Conservation (phyloP, 2,797 vertebrate genomes). For the Mormyrops boulengeri region DNA sequence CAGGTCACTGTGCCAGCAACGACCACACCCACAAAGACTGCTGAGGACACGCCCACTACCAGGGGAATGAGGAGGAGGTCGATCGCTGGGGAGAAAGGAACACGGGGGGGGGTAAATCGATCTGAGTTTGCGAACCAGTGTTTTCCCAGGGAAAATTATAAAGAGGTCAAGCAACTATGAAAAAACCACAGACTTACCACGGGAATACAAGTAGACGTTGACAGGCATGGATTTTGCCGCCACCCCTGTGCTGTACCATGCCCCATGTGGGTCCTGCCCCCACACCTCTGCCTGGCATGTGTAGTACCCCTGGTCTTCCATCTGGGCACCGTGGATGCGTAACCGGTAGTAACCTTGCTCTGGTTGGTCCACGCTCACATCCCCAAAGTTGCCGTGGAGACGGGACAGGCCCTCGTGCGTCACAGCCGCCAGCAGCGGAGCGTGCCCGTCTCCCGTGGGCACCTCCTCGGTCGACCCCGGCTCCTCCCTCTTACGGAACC, state of each 20-base stretch:
- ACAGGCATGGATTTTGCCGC: slow-evolving; percentile 61
- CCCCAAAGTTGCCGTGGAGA: slow-evolving; percentile 57
- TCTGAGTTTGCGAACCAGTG: neutral
- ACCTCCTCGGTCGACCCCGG: neutral
- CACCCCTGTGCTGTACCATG: slow-evolving; percentile 73
- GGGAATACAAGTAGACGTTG: slow-evolving; percentile 73
- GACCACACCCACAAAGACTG: slow-evolving; percentile 72
- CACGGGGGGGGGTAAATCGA: neutral
- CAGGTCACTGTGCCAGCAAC: slow-evolving; percentile 78
- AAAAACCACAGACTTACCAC: slow-evolving; percentile 56
- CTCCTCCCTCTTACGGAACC: slow-evolving; percentile 55
- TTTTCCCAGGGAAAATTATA: neutral
- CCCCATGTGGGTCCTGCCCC: slow-evolving; percentile 69
- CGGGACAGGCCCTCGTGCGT: slow-evolving; percentile 65
- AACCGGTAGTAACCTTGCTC: slow-evolving; percentile 62
- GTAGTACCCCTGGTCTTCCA: slow-evolving; percentile 71
- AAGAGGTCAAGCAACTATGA: neutral
- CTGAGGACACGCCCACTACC: slow-evolving; percentile 69
- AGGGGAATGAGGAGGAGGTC: slow-evolving; percentile 80
- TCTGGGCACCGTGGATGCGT: slow-evolving; percentile 65
- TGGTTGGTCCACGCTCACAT: slow-evolving; percentile 69
- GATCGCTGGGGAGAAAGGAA: slow-evolving; percentile 48
- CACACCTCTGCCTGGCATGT: slow-evolving; percentile 70
- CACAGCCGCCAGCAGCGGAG: slow-evolving; percentile 54
- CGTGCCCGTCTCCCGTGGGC: neutral